Conservation (phyloP, 2,113 vertebrate species). For the Oncorhynchus keta region DNA sequence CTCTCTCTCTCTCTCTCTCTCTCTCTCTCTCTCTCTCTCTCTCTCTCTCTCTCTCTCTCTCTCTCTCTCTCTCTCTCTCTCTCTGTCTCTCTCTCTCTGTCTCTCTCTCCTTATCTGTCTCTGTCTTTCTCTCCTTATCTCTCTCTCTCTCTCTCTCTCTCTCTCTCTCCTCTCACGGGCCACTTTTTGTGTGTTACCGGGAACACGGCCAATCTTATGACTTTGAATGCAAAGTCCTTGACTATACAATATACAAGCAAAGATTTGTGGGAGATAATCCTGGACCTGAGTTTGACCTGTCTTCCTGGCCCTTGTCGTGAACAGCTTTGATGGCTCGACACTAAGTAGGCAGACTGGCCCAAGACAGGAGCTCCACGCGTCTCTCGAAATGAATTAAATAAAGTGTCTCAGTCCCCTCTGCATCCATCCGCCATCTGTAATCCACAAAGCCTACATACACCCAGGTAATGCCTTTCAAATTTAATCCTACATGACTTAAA, state of each 20-base stretch:
- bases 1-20: too few relatives aligned
- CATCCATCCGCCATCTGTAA: constrained; percentile 70
- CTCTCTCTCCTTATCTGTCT: too few relatives aligned
- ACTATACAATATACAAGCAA: constrained; percentile 70
- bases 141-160: background rate
- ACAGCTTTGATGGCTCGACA: constrained; percentile 65
- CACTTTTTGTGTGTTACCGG: constrained; percentile 60
- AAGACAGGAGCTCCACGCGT: constrained; percentile 62
- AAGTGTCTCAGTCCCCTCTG: constrained; percentile 56
- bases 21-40: background rate
- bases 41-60: too few relatives aligned
- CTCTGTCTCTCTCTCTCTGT: background rate
- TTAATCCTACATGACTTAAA: constrained; percentile 76
- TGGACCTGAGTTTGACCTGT: constrained; percentile 64
- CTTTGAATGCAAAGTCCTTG: constrained; percentile 77
- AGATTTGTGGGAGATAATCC: constrained; percentile 77
- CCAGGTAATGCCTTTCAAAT: constrained; percentile 73
- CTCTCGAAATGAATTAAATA: constrained; percentile 65
- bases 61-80: too few relatives aligned
- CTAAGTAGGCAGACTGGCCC: constrained; percentile 68
- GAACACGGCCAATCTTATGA: constrained; percentile 72
- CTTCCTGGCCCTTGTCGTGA: constrained; percentile 62
- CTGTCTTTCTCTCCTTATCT: background rate
- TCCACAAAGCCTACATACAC: constrained; percentile 70
- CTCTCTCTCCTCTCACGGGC: background rate